These are phyloP conservation scores for Apotomis capreana DNA, from an alignment of 2,888 invertebrate species.

Conservation along the genomic window DNA sequence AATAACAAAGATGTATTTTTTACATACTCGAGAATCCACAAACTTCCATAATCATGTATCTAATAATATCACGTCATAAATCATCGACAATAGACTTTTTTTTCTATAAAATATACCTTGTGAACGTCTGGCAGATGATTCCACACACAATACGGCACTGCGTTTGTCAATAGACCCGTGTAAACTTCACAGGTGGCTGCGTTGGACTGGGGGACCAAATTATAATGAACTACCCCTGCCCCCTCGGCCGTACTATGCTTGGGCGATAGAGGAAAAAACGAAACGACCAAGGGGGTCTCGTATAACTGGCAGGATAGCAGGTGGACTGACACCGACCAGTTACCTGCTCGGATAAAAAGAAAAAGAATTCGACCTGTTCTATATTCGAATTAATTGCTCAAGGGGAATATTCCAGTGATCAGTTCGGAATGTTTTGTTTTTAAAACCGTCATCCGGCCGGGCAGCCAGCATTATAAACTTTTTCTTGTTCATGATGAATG, in stretches of 20 bases:
- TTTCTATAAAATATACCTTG: slow-evolving; percentile 30
- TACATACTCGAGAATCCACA: slow-evolving; percentile 25
- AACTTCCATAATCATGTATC: slow-evolving; percentile 41
- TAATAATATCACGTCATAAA: slow-evolving; percentile 47
- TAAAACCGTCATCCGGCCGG: slow-evolving; percentile 24
- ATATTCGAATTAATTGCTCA: slow-evolving; percentile 68
- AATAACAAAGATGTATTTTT: slow-evolving; percentile 18
- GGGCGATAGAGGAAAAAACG: slow-evolving; percentile 62
- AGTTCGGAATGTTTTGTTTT: slow-evolving; percentile 34
- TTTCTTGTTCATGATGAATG: slow-evolving; percentile 28
- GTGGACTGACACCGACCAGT: slow-evolving; percentile 61
- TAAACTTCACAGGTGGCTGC: slow-evolving; percentile 74
- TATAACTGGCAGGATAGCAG: slow-evolving; percentile 59
- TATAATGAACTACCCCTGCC: slow-evolving; percentile 54
- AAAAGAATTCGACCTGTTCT: slow-evolving; percentile 72
- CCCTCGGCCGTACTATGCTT: slow-evolving; percentile 49
- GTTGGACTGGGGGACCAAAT: slow-evolving; percentile 63
- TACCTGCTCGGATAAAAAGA: slow-evolving; percentile 69
- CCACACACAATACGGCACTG: slow-evolving; percentile 65
- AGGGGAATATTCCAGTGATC: slow-evolving; percentile 30
- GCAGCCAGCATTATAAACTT: slow-evolving; percentile 9
- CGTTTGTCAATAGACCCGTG: slow-evolving; percentile 62
- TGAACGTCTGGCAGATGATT: slow-evolving; percentile 55
- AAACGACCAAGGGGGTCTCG: slow-evolving; percentile 57
- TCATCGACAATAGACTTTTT: slow-evolving; percentile 34